A percentile compares a stretch with the other conserved stretches of the same genome.
Evolutionary conservation across 2,113 vertebrate species (phyloP).

Genomic region (Genyomyrus donnyi): DNA sequence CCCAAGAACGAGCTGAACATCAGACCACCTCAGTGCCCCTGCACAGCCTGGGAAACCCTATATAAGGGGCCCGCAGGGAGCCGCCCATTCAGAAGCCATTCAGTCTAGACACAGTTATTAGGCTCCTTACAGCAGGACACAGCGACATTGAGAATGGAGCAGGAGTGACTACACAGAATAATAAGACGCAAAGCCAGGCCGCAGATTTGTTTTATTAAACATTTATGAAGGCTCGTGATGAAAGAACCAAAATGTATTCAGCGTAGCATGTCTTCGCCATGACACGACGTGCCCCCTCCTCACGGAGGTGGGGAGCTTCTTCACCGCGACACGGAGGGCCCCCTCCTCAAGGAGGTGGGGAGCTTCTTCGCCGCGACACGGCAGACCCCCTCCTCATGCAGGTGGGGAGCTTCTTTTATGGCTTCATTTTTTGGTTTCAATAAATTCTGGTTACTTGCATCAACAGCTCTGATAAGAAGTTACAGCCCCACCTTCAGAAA

Average conservation of each 20-base stretch:
- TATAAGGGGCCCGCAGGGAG: not conserved
- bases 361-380: no score
- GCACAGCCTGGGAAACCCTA: not conserved
- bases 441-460: not conserved
- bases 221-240: constrained; percentile 7
- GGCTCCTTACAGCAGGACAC: not conserved
- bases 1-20: not conserved
- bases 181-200: not conserved
- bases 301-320: not conserved
- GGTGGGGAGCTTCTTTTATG: not conserved
- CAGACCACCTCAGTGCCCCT: not conserved
- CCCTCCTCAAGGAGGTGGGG: not conserved
- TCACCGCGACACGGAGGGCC: no score
- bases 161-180: not conserved
- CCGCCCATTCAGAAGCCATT: not conserved
- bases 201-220: not conserved
- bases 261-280: not conserved
- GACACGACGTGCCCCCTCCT: not conserved
- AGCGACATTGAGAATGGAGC: not conserved
- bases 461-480: not conserved
- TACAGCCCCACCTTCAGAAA: not conserved
- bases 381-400: not conserved
- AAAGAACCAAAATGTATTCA: not conserved
- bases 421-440: not conserved
- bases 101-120: constrained; percentile 8